Evolutionary conservation across 2,797 vertebrate species (phyloP), one percentile per base, ranked within the genome.

Genomic region (Forpus xanthops): DNA sequence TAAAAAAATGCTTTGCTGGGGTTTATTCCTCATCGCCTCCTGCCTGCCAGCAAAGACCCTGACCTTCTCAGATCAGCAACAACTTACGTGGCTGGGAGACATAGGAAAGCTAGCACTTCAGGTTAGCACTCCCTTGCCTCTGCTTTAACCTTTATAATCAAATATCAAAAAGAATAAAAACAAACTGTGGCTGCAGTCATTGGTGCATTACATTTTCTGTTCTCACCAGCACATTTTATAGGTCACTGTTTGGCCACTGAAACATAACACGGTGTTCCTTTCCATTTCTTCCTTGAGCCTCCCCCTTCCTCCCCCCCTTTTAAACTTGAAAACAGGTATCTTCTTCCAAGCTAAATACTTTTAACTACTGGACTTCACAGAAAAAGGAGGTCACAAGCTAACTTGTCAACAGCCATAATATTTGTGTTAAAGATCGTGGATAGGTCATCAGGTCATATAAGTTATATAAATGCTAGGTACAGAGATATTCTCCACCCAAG

Each of bases 311-410:
- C 30, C 52, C 30, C 24, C 10, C 39, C 42, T 74, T 77, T 80
- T 16, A 66, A 61, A 96, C 95, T 93, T 84, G 90, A 97, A 98
- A 97, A 95, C 77, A 96, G 95, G 82, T 92, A 90, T 93, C 85
- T 95, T 78, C 91, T 97, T 97, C 95, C 96, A 97, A 97, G 94
- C 81, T 76, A 94, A 97, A 97, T 83, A 96, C 67, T 95, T 94
- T 86, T 88, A 95, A 96, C 87, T 87, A 89, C 89, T 85, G 81
- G 87, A 90, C 89, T 85, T 86, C 90, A 77, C 67, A 93, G 96
- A 92, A 95, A 93, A 90, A 55, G n/a, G 87, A 96, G 78, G 72
- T 92, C 89, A 92, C 21, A 62, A 74, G 94, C 87, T 93, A 91
- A 87, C 80, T 95, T 62, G 31, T 53, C 86, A 74, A 52, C 75